phyloP scores from a whole-genome alignment of 2,888 invertebrate species.

The Plebejus argus region DNA sequence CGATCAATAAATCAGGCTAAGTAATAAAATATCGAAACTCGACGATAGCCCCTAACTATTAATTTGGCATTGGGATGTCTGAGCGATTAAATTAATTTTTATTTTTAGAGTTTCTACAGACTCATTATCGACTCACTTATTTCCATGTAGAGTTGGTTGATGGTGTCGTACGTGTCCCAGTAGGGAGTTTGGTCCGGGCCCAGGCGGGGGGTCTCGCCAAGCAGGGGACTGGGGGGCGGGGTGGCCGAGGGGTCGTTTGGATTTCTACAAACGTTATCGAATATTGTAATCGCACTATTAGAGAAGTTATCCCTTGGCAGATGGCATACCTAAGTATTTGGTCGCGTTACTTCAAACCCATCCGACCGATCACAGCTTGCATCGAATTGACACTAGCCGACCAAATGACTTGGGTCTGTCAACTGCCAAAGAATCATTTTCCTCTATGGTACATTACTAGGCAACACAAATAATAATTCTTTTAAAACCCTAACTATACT shows the following conservation, averaged over 20 bases:
- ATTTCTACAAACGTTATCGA: slow-evolving; percentile 72
- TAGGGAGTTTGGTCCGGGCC: slow-evolving; percentile 83
- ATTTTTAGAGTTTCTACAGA: slow-evolving; percentile 22
- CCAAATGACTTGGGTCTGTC: no score
- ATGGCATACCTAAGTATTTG: no score
- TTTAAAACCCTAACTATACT: neutral
- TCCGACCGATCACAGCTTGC: no score
- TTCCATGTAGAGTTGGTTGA: slow-evolving; percentile 93
- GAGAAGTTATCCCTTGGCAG: no score
- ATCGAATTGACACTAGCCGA: no score
- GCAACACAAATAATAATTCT: neutral
- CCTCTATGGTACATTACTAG: no score
- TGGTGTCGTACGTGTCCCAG: slow-evolving; percentile 95
- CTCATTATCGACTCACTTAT: slow-evolving; percentile 78
- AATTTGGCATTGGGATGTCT: slow-evolving; percentile 31
- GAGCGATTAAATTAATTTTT: slow-evolving; percentile 10
- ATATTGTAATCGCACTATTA: neutral
- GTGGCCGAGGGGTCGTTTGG: slow-evolving; percentile 82
- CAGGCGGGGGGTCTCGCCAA: slow-evolving; percentile 64
- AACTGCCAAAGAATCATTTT: no score
- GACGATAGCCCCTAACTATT: slow-evolving; percentile 53
- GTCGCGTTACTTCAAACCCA: no score
- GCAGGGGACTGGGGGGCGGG: slow-evolving; percentile 78
- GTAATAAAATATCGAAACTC: slow-evolving; percentile 44
- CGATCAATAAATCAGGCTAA: slow-evolving; percentile 57